Evolutionary conservation across 53 echinoderm and acorn worm genomes (phyloP).

Genomic region (Echinarachnius parma): DNA sequence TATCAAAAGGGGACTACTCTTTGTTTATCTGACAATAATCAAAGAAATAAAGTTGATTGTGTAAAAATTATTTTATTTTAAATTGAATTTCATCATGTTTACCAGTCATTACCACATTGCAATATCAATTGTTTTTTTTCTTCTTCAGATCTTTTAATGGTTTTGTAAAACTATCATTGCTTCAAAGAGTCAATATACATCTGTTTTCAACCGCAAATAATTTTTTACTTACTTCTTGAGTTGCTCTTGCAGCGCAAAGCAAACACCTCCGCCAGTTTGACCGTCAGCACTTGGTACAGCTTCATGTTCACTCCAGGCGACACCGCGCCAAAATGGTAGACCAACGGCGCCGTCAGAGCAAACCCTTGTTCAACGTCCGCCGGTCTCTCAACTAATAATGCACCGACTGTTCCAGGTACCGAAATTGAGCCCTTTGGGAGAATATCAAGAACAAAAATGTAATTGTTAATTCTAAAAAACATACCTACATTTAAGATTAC

Average conservation of each 20-base stretch:
- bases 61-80: too few species aligned
- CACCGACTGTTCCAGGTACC: conserved; percentile 85
- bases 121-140: too few species aligned
- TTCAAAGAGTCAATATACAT: too few species aligned
- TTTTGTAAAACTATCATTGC: too few species aligned
- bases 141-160: too few species aligned
- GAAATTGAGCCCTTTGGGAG: conserved; percentile 69
- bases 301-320: conserved; percentile 84
- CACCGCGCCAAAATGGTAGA: conserved; percentile 80
- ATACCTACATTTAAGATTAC: background rate
- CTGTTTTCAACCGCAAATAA: too few species aligned
- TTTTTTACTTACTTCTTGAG: conserved; percentile 58
- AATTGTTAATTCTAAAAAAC: background rate
- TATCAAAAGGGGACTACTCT: too few species aligned
- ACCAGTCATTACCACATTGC: too few species aligned
- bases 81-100: too few species aligned
- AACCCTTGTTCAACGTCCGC: conserved; percentile 88
- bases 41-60: too few species aligned
- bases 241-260: conserved; percentile 72
- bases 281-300: conserved; percentile 77
- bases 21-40: too few species aligned
- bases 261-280: conserved; percentile 80
- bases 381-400: conserved; percentile 76
- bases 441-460: background rate
- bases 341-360: conserved; percentile 80